These are phyloP conservation scores for Chrysemys picta DNA, from an alignment of 2,113 vertebrate genomes.

Conservation along the genomic window DNA sequence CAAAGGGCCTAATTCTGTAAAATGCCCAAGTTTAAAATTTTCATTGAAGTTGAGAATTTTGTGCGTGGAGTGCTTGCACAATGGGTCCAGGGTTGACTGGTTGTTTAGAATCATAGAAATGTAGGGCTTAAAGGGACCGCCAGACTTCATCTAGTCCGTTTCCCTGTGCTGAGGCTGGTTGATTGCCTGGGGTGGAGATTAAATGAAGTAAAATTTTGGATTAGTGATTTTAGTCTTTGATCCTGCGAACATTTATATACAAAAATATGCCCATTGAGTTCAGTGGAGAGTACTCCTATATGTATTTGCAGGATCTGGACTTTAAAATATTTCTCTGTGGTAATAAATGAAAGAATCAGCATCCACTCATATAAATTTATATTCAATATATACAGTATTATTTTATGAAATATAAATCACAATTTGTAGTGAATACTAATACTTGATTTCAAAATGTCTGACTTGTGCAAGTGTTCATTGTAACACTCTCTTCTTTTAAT, in stretches of 20 bases:
- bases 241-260: not conserved
- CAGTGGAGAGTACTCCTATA: accelerated
- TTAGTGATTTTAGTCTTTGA: not conserved
- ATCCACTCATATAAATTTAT: not conserved
- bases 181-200: not conserved
- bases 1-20: not conserved
- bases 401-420: not conserved
- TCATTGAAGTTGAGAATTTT: accelerated
- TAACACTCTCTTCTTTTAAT: not conserved
- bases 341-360: not conserved
- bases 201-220: accelerated
- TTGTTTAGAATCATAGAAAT: not conserved
- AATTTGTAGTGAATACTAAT: not conserved
- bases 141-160: not conserved
- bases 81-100: not conserved
- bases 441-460: not conserved
- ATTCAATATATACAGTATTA: not conserved
- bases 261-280: not conserved
- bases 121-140: not conserved
- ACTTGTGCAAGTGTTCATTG: not conserved
- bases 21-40: not conserved
- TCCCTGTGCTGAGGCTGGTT: not conserved
- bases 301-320: not conserved
- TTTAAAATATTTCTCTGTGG: not conserved
- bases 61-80: accelerated